These are phyloP conservation scores for Crax fasciolata DNA, from an alignment of 2,797 vertebrate genomes.

Conservation along the genomic window DNA sequence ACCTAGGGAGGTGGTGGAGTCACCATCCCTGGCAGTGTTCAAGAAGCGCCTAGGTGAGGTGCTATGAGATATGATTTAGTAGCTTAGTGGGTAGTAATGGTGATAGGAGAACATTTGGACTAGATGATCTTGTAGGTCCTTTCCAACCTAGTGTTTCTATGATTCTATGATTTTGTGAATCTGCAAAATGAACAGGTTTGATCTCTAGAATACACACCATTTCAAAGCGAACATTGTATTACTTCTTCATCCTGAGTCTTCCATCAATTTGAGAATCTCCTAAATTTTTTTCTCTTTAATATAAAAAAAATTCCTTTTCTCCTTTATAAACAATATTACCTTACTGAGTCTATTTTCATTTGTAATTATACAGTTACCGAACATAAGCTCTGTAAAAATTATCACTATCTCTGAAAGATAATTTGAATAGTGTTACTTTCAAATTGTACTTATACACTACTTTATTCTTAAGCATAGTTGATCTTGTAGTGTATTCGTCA, in stretches of 20 bases:
- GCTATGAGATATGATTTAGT: too few relatives aligned
- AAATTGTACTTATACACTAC: not conserved
- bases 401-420: not conserved
- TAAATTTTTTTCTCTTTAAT: not conserved
- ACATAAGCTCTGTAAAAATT: not conserved
- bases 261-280: not conserved
- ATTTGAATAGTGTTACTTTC: not conserved
- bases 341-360: not conserved
- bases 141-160: too few relatives aligned
- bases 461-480: not conserved
- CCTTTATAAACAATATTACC: not conserved
- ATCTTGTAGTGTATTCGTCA: not conserved
- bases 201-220: rapidly evolving
- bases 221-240: not conserved
- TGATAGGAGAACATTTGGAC: too few relatives aligned
- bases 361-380: not conserved
- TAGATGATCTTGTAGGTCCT: too few relatives aligned
- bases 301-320: too few relatives aligned
- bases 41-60: too few relatives aligned
- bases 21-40: too few relatives aligned
- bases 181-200: not conserved
- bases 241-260: not conserved
- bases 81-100: too few relatives aligned
- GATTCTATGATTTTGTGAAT: not conserved
- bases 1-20: too few relatives aligned